Base-by-base conservation (phyloP, 2,888 invertebrate genomes). In the Caenorhabditis sulstoni region DNA sequence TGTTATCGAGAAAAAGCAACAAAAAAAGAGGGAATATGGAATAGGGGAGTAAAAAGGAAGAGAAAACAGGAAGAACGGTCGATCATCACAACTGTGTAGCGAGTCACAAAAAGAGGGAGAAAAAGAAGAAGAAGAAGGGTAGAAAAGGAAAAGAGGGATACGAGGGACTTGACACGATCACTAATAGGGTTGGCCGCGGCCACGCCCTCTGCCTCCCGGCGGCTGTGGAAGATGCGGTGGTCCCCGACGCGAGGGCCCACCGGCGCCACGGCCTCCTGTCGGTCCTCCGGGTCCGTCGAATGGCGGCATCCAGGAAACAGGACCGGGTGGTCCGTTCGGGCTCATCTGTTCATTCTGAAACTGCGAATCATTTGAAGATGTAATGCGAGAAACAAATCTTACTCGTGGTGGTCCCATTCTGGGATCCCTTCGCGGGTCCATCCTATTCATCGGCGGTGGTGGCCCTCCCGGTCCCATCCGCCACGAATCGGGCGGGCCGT, bases 261-360 rank as follows among this genome's bases (percentile, higher is more conserved):
- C 1, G 12, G 29, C 22, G 37, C 57, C 65, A 20, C 20, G 11
- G 11, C 45, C 29, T 23, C 29, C 45, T 45, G 29, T 3, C 7
- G 29, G 29, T 5, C 29, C 29, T 29, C 29, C 29, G 29, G 29
- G 29, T 29, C 49, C 67, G 11, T 78, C 70, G 18, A 78, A 78
- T 35, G 52, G 71, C 29, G 78, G 78, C 78, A 78, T 78, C 78
- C 78, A 78, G n/a, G 49, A 52, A 12, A 18, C 35, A 37, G 23
- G 29, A n/a, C 57, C 70, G 8, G 44, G 45, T 8, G 52, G 49
- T 41, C 59, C 50, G 20, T 22, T 35, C 7, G 61, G 53, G 18
- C 71, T 64, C 49, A 57, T 11, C 62, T 52, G 62, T 14, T 49
- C 61, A 9, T 52, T 29, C 53, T 68, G 67, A 39, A 77, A 73